phyloP scores from a whole-genome alignment of 2,113 vertebrate genomes.

The Leptobrachium leishanense region DNA sequence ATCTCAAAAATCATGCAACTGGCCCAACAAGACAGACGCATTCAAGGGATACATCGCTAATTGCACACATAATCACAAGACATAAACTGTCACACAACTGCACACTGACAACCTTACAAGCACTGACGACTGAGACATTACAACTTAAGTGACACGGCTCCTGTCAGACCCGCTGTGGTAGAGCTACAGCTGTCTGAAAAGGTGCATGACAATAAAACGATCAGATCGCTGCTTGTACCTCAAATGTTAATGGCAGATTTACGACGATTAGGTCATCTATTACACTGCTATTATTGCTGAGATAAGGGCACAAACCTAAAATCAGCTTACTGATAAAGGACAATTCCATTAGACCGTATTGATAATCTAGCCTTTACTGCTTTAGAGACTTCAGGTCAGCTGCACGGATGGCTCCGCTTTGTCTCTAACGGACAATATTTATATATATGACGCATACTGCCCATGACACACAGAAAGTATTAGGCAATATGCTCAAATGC shows the following conservation, averaged over 20 bases:
- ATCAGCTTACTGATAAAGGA: constrained; percentile 24
- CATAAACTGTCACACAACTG: not conserved
- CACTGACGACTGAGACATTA: not conserved
- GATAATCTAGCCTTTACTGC: constrained; percentile 26
- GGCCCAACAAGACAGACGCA: not conserved
- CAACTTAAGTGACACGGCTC: not conserved
- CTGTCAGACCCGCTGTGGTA: not conserved
- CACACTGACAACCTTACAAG: not conserved
- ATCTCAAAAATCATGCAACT: not conserved
- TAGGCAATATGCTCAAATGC: not conserved
- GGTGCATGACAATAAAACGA: constrained; percentile 13
- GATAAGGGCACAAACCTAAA: constrained; percentile 21
- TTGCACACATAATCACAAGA: not conserved
- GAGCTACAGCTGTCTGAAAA: not conserved
- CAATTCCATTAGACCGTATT: constrained; percentile 6
- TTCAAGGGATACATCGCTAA: not conserved
- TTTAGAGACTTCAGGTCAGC: constrained; percentile 10
- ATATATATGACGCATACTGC: not conserved
- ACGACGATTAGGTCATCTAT: constrained; percentile 31
- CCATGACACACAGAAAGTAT: not conserved
- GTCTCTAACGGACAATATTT: constrained; percentile 8
- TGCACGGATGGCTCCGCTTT: not conserved
- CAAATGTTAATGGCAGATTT: constrained; percentile 31
- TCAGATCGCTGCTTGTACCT: constrained; percentile 23
- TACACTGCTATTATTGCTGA: constrained; percentile 23